phyloP scores from a whole-genome alignment of 2,797 vertebrate species.

The Mormyrus proboscirostris region DNA sequence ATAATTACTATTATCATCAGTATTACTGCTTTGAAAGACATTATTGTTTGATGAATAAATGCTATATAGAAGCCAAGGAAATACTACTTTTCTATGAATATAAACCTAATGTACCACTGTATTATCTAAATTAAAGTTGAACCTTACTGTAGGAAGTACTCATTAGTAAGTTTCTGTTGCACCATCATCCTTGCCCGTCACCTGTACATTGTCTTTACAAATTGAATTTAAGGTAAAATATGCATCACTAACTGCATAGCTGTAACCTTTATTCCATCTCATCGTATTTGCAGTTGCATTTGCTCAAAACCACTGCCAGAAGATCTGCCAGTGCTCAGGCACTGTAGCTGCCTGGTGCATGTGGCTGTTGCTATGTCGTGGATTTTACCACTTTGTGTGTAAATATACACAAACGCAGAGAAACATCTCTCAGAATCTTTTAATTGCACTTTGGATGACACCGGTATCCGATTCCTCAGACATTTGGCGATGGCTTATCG shows the following conservation, averaged over 20 bases:
- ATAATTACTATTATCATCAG: neutral
- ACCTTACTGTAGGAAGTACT: neutral
- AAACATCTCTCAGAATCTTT: conserved; percentile 22
- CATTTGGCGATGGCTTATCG: conserved; percentile 4
- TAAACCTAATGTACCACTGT: neutral
- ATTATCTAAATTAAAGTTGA: neutral
- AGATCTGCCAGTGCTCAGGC: neutral
- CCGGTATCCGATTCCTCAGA: conserved; percentile 21
- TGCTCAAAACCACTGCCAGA: neutral
- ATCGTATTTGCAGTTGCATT: neutral
- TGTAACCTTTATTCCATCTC: neutral
- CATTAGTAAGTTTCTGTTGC: neutral
- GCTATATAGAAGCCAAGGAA: neutral
- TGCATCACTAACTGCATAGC: neutral
- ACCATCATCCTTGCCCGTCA: neutral
- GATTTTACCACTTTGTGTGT: conserved; percentile 16
- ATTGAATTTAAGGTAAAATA: neutral
- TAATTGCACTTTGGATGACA: conserved; percentile 39
- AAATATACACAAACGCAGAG: neutral
- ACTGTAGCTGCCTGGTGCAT: neutral
- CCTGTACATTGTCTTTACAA: neutral
- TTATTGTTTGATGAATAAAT: neutral
- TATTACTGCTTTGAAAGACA: neutral
- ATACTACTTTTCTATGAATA: neutral
- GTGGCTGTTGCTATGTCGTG: conserved; percentile 23